Evolutionary conservation across 2,113 vertebrate genomes (phyloP).

Genomic region (Pardalotus punctatus): DNA sequence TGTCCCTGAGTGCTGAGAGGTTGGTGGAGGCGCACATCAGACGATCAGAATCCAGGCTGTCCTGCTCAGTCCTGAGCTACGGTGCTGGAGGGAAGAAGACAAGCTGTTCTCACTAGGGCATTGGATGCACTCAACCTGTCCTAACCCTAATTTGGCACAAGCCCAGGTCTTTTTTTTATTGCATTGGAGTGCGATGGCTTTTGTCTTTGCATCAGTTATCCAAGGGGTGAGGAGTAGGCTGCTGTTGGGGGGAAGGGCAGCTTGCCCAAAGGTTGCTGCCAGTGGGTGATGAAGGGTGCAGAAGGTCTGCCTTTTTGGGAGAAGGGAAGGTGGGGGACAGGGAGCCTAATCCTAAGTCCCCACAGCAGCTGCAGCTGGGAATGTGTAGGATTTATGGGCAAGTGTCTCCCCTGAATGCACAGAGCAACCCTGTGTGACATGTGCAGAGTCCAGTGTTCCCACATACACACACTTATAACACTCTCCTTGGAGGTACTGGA

Average conservation of each 20-base stretch:
- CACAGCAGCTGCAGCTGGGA: background rate
- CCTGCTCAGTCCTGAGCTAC: background rate
- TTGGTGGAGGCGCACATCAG: background rate
- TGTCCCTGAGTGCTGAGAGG: background rate
- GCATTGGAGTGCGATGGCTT: background rate
- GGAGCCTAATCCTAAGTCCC: background rate
- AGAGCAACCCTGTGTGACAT: background rate
- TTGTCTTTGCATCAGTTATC: background rate
- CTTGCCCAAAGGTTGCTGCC: background rate
- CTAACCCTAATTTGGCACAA: background rate
- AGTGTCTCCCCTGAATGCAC: background rate
- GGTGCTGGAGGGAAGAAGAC: background rate
- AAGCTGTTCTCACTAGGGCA: background rate
- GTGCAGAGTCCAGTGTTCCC: fast-evolving
- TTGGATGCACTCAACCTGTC: background rate
- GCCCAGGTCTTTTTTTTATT: background rate
- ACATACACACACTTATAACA: fast-evolving
- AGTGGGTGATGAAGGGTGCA: background rate
- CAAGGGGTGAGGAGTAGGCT: background rate
- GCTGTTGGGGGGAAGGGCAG: background rate
- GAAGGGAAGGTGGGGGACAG: background rate
- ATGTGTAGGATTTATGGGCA: background rate
- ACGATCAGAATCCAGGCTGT: background rate
- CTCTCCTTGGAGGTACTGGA: background rate
- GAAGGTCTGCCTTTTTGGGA: background rate